These are phyloP conservation scores for Ptilodon capucinus DNA, from an alignment of 2,888 invertebrate genomes.

Conservation along the genomic window DNA sequence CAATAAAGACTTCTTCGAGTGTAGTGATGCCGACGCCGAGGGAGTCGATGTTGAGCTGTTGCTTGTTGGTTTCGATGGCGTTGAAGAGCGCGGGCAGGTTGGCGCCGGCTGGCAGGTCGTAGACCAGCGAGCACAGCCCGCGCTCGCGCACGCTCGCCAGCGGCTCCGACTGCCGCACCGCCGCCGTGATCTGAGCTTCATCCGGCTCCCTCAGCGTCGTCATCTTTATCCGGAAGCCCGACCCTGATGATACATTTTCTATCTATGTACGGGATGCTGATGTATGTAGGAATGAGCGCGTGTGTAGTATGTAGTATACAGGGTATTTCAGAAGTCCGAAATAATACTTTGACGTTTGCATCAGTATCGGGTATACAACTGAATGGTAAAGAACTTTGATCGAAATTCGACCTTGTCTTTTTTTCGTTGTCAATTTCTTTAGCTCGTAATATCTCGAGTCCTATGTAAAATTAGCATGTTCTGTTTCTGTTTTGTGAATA, in stretches of 20 bases:
- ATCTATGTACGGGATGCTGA: too few species aligned
- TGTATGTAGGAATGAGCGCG: too few species aligned
- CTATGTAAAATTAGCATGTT: too few species aligned
- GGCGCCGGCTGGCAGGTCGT: background rate
- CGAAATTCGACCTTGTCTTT: too few species aligned
- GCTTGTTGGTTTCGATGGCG: slow-evolving; percentile 4
- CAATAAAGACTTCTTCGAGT: slow-evolving; percentile 9
- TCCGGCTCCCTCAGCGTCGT: background rate
- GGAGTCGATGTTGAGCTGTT: slow-evolving; percentile 1
- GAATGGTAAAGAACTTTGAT: too few species aligned
- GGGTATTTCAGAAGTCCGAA: too few species aligned
- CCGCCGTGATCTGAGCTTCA: background rate
- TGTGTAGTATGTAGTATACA: too few species aligned
- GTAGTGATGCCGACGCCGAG: slow-evolving; percentile 8
- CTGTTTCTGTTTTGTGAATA: too few species aligned
- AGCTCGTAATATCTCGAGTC: too few species aligned
- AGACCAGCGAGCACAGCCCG: background rate
- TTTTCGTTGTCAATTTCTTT: too few species aligned
- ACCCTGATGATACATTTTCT: background rate
- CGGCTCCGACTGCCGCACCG: background rate
- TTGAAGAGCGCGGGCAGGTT: slow-evolving; percentile 5
- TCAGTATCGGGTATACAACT: too few species aligned
- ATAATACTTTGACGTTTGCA: too few species aligned
- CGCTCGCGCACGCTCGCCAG: background rate
- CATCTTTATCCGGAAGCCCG: background rate